These are phyloP conservation scores for Camptogramma bilineatum DNA, from an alignment of 2,888 invertebrate species.

Conservation along the genomic window DNA sequence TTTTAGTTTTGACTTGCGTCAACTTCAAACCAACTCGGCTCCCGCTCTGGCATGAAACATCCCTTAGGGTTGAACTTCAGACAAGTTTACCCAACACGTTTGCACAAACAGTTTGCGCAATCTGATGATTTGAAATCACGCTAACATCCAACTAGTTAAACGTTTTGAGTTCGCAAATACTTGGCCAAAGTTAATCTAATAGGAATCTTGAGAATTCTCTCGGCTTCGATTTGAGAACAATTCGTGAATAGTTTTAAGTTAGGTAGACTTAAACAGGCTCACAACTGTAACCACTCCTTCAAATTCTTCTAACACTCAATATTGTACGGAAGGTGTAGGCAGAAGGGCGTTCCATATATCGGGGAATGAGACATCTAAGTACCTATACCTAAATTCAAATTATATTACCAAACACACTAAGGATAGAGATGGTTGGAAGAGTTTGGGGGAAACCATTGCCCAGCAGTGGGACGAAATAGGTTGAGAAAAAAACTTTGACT, in stretches of 20 bases:
- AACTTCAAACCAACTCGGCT: not conserved
- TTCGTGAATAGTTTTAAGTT: not conserved
- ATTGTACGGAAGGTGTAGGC: too few species aligned
- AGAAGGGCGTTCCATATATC: too few species aligned
- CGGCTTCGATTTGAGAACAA: slow-evolving; percentile 8
- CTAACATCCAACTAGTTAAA: slow-evolving; percentile 32
- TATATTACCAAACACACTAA: too few species aligned
- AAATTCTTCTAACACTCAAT: too few species aligned
- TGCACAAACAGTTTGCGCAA: slow-evolving; percentile 25
- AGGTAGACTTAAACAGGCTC: not conserved
- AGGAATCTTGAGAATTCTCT: slow-evolving; percentile 25
- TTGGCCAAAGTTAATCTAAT: slow-evolving; percentile 35
- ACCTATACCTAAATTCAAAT: too few species aligned
- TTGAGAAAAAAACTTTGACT: too few species aligned
- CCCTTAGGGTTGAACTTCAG: not conserved
- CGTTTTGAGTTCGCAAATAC: slow-evolving; percentile 35
- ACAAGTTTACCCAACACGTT: slow-evolving; percentile 16
- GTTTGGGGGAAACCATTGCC: too few species aligned
- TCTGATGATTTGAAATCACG: slow-evolving; percentile 34
- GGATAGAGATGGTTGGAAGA: too few species aligned
- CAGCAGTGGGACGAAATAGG: too few species aligned
- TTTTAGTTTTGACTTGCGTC: not conserved
- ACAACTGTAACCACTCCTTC: not conserved
- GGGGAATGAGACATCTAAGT: too few species aligned
- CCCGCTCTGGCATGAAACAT: not conserved